Conservation (phyloP, 2,113 vertebrate species). For the Galemys pyrenaicus region DNA sequence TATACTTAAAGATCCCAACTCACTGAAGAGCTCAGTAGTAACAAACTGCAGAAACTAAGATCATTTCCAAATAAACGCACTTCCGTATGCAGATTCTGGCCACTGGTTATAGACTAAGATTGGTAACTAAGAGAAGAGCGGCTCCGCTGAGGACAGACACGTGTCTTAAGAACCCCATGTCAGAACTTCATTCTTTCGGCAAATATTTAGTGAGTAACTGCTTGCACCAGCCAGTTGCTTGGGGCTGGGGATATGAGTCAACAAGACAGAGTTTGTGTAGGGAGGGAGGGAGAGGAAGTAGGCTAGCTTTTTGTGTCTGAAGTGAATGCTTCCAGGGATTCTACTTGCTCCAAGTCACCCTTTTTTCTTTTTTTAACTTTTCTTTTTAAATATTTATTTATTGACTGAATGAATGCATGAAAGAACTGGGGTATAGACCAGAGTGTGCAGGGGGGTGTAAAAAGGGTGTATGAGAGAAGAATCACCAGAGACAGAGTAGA, state of each 20-base stretch:
- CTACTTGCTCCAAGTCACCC: not conserved
- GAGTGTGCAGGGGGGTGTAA: too few relatives aligned
- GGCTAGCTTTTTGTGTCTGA: not conserved
- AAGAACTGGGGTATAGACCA: too few relatives aligned
- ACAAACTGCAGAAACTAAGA: not conserved
- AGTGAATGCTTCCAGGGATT: not conserved
- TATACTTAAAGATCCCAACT: constrained; percentile 12
- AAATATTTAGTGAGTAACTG: constrained; percentile 24
- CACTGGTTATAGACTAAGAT: not conserved
- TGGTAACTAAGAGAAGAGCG: not conserved
- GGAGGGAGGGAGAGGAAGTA: not conserved
- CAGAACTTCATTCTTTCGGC: not conserved
- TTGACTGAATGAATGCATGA: too few relatives aligned
- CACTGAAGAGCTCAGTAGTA: not conserved
- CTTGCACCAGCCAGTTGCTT: not conserved
- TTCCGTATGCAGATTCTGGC: not conserved
- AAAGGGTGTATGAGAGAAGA: too few relatives aligned
- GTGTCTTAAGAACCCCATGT: not conserved
- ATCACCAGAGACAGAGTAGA: too few relatives aligned
- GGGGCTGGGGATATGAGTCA: not conserved
- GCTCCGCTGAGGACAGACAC: not conserved
- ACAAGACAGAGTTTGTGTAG: not conserved
- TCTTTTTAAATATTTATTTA: too few relatives aligned
- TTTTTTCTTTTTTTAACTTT: too few relatives aligned
- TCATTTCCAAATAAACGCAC: constrained; percentile 1